Base-by-base conservation (phyloP, 2,113 vertebrate species). In the Microcebus murinus region DNA sequence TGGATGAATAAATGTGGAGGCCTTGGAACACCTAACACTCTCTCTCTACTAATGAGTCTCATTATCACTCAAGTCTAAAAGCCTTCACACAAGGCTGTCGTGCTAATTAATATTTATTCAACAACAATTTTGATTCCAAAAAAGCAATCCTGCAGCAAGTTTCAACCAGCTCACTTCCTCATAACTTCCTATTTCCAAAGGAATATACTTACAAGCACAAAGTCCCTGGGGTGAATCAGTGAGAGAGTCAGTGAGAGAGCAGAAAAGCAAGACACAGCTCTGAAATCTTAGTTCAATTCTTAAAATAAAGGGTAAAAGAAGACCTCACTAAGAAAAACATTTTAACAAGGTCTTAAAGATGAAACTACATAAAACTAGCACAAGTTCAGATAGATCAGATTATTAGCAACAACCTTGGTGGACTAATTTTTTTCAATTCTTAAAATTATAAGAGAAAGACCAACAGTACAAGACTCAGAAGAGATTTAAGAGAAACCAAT, bases 41-140 rank as follows among this genome's bases (percentile, higher is more conserved):
- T 84, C 45, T 87, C 39, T 90, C 59, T 71, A 91, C 52, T 83
- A 67, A 92, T 91, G 45, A 96, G 52, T 39, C 50, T 83, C 90
- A 95, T 86, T 93, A 96, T 52, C 83, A 95, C 63, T 80, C 73
- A 83, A 85, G 27, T 90, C 70, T 90, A 76, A 96, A 96, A 94
- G 68, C 1, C 39, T 95, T 92, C 79, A 85, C 57, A 97, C 34
- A 91, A 95, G 71, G 34, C 67, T 73, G 55, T 82, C 25, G 61
- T 76, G 84, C 29, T 94, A 92, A 97, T 68, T 93, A 91, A 89
- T 29, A 94, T 84, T 97, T 23, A 95, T 81, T 97, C 55, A 95
- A 89, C 61, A 81, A 93, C 63, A 77, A 67, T 96, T 97, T 70
- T 83, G 8, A 92, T 93, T 86, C 63, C 73, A 86, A 82, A 84